Evolutionary conservation across 2,113 vertebrate genomes (phyloP).

Genomic region (Bos indicus): DNA sequence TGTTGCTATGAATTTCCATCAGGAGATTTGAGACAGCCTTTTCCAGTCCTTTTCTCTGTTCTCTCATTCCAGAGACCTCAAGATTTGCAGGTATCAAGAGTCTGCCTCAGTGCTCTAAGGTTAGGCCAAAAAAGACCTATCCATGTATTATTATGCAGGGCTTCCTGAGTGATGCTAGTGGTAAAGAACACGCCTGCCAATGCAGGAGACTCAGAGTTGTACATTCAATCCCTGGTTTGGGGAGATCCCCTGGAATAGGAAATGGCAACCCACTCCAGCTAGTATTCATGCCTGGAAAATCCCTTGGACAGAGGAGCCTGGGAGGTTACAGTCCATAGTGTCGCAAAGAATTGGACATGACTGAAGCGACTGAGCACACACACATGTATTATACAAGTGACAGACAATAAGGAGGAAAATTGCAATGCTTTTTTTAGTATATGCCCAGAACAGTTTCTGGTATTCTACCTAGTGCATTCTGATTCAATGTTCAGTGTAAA

Average conservation of each 20-base stretch:
- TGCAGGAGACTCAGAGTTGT: background rate
- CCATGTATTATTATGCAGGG: background rate
- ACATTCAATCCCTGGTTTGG: background rate
- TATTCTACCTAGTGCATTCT: background rate
- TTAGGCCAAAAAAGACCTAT: background rate
- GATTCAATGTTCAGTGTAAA: background rate
- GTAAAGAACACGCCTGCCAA: background rate
- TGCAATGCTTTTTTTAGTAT: background rate
- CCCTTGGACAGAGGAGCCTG: background rate
- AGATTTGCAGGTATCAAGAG: background rate
- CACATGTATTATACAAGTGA: background rate
- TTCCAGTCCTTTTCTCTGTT: background rate
- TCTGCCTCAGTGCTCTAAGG: background rate
- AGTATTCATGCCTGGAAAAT: background rate
- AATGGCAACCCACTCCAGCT: background rate
- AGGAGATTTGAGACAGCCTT: background rate
- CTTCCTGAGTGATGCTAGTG: background rate
- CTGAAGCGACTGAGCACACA: background rate
- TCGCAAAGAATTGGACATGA: rapidly evolving
- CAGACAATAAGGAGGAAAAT: background rate
- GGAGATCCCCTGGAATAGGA: background rate
- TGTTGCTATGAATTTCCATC: background rate
- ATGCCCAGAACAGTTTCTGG: background rate
- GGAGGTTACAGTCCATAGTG: background rate
- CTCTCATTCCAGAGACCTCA: background rate